Evolutionary conservation across 2,113 vertebrate species (phyloP), one percentile per base, ranked within the genome.

Genomic region (Mirounga angustirostris): DNA sequence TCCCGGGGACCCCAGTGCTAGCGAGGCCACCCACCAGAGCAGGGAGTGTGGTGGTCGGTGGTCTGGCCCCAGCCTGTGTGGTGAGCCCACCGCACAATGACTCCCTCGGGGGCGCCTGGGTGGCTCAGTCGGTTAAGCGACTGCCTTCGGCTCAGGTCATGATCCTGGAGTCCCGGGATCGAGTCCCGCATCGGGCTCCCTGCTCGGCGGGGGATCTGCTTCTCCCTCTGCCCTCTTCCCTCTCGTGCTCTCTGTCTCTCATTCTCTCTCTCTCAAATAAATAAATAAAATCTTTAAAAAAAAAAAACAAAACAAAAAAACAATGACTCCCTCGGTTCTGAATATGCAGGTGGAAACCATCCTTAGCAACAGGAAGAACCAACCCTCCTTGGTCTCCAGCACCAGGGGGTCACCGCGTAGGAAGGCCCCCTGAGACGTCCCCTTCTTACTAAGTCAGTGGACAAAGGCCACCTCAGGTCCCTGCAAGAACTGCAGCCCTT

Each of bases 401-500:
- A 2, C 30, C 7, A 0, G 0, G 1, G 61, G 61, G 22, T 59
- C 22, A 24, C 58, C 54, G 16, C 16, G 54, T 6, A 18, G 63
- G 28, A 56, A 69, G 84, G 46, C 33, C 6, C 10, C 11, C 19
- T 18, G 7, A 0, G 21, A 74, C 28, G 24, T 4, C 71, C 46
- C 43, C 56, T 11, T 22, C 19, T 56, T 26, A 7, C n/a, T 43
- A 9, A 43, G 12, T 24, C 4, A 13, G 59, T 26, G 5, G 40
- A 40, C 21, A 52, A 11, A 15, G 58, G 43, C 26, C 2, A 0
- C 12, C 26, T 7, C 36, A 2, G 16, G 1, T 1, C 15, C 0
- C 43, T 16, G 5, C 30, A 7, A n/a, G 33, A 50, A 52, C 24
- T 1, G 18, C 78, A 46, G 79, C 52, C 19, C 26, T 16, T 7